phyloP scores from a whole-genome alignment of 2,888 invertebrate genomes.

The Cephus nigrinus region DNA sequence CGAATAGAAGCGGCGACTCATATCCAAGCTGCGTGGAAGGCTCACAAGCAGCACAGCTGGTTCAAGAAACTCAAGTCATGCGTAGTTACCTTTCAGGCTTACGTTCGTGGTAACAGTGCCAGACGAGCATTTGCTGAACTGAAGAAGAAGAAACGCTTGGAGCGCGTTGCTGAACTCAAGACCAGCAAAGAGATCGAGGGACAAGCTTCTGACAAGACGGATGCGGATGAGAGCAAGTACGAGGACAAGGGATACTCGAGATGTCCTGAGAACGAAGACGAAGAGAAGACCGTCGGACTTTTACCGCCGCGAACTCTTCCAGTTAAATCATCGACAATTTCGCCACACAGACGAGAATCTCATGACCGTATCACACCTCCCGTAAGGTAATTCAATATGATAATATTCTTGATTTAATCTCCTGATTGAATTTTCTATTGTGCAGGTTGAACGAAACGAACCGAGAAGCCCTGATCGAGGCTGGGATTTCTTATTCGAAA shows the following conservation, averaged over 20 bases:
- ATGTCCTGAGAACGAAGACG: slow-evolving; percentile 8
- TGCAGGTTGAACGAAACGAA: slow-evolving; percentile 59
- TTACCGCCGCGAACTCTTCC: not conserved
- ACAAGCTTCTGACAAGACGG: not conserved
- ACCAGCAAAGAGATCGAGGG: not conserved
- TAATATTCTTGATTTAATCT: not conserved
- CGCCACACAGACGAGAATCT: slow-evolving; percentile 38
- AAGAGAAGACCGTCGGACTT: not conserved
- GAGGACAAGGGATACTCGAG: slow-evolving; percentile 36
- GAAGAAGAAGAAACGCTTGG: slow-evolving; percentile 42
- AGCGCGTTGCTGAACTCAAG: not conserved
- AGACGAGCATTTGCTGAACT: slow-evolving; percentile 71
- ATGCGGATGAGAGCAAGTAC: slow-evolving; percentile 64
- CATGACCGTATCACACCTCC: slow-evolving; percentile 26
- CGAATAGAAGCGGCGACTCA: slow-evolving; percentile 71
- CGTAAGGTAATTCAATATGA: slow-evolving; percentile 9
- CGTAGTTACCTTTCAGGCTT: slow-evolving; percentile 77
- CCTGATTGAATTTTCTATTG: slow-evolving; percentile 13
- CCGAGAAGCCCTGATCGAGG: slow-evolving; percentile 51
- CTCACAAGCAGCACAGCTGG: slow-evolving; percentile 76
- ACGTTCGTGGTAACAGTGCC: slow-evolving; percentile 75
- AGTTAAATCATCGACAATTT: not conserved
- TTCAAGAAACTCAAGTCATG: slow-evolving; percentile 73
- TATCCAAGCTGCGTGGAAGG: slow-evolving; percentile 85
- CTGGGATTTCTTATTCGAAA: slow-evolving; percentile 58